Evolutionary conservation across 2,797 vertebrate species (phyloP).

Genomic region (Peromyscus eremicus): DNA sequence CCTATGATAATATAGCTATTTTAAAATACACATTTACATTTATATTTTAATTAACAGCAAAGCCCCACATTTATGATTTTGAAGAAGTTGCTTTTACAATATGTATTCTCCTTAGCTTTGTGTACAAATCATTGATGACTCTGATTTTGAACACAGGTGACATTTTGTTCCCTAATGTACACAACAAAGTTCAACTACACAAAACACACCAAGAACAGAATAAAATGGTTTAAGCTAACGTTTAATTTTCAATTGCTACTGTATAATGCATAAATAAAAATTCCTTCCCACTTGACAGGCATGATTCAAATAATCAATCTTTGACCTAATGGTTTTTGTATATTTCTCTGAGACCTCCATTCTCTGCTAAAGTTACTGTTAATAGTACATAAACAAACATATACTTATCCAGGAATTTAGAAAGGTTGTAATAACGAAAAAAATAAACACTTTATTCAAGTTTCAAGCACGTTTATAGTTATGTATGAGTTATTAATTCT

Average conservation of each 20-base stretch:
- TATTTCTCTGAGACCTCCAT: background rate
- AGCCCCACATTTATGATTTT: conserved; percentile 5
- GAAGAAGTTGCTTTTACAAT: background rate
- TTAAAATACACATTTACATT: background rate
- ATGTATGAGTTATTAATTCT: background rate
- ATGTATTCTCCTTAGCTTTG: background rate
- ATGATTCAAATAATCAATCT: background rate
- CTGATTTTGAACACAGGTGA: background rate
- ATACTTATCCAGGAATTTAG: background rate
- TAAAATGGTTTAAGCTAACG: background rate
- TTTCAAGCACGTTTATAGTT: background rate
- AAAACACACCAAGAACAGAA: background rate
- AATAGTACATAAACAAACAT: background rate
- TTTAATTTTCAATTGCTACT: background rate
- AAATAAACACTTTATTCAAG: background rate
- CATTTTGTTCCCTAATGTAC: background rate
- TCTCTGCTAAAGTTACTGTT: conserved; percentile 35
- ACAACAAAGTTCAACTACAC: background rate
- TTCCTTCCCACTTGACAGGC: background rate
- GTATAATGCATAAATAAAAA: background rate
- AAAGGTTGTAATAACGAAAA: conserved; percentile 6
- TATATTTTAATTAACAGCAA: background rate
- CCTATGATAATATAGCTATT: background rate
- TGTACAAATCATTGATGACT: conserved; percentile 18
- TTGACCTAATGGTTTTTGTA: background rate